These are phyloP conservation scores for Leptinotarsa haldemani DNA, from an alignment of 2,888 invertebrate genomes.

Conservation along the genomic window DNA sequence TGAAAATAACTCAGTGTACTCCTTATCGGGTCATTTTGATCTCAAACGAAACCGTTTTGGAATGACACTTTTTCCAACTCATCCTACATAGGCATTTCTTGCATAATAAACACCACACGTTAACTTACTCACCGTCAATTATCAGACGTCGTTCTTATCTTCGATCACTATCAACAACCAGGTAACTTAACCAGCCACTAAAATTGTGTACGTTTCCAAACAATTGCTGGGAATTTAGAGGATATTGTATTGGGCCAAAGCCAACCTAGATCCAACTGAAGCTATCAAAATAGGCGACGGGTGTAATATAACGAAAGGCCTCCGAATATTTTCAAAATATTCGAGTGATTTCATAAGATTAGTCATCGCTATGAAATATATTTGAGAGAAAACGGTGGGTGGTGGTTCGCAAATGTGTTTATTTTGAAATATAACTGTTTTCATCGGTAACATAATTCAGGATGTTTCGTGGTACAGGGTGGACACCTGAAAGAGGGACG, in stretches of 20 bases:
- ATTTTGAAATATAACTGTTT: conserved; percentile 6
- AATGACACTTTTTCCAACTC: neutral
- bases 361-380: conserved; percentile 27
- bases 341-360: conserved; percentile 34
- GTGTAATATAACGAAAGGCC: conserved; percentile 15
- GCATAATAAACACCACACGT: neutral
- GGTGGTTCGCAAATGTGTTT: neutral
- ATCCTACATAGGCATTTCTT: neutral
- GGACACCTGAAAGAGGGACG: no score
- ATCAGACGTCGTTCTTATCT: conserved; percentile 20
- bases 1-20: neutral
- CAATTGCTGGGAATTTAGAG: conserved; percentile 39
- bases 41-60: neutral
- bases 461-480: neutral
- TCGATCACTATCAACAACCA: conserved; percentile 23
- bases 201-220: conserved; percentile 32
- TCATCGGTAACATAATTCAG: neutral
- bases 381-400: conserved; percentile 7
- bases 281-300: conserved; percentile 36
- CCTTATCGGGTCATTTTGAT: no score
- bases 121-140: conserved; percentile 32
- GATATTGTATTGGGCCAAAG: conserved; percentile 37
- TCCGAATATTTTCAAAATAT: conserved; percentile 29
- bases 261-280: conserved; percentile 32
- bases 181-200: conserved; percentile 37